phyloP scores from a whole-genome alignment of 1,140 invertebrate genomes.

The Sinonovacula constricta region DNA sequence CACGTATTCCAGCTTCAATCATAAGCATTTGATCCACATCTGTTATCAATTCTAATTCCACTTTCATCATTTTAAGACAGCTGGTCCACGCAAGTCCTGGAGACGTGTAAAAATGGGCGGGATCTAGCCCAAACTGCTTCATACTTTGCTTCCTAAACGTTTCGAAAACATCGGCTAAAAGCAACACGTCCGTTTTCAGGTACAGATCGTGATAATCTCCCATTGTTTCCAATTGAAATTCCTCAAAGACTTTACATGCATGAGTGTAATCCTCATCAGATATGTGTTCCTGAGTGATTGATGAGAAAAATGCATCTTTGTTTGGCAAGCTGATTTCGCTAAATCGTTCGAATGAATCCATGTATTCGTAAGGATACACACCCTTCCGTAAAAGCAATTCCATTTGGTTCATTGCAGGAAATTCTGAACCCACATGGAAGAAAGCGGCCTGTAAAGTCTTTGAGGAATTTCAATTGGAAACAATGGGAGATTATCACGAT shows the following conservation, averaged over 20 bases:
- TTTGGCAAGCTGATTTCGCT: slow-evolving; percentile 22
- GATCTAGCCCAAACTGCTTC: slow-evolving; percentile 61
- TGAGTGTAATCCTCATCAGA: slow-evolving; percentile 61
- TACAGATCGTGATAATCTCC: slow-evolving; percentile 79
- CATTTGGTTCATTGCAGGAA: not conserved
- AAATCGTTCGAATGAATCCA: slow-evolving; percentile 51
- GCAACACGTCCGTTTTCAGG: slow-evolving; percentile 55
- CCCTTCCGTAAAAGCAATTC: slow-evolving; percentile 62
- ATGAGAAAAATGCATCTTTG: slow-evolving; percentile 21
- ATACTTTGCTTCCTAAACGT: slow-evolving; percentile 71
- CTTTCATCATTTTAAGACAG: slow-evolving; percentile 59
- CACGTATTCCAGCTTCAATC: slow-evolving; percentile 66
- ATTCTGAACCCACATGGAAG: no score
- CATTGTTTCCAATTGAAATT: slow-evolving; percentile 72
- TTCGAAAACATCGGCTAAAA: slow-evolving; percentile 79
- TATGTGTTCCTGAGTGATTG: slow-evolving; percentile 31
- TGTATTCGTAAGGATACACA: slow-evolving; percentile 67
- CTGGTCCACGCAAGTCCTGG: slow-evolving; percentile 68
- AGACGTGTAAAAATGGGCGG: slow-evolving; percentile 63
- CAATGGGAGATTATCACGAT: slow-evolving; percentile 75
- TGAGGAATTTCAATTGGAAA: slow-evolving; percentile 70
- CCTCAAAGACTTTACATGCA: slow-evolving; percentile 63
- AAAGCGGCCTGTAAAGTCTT: no score
- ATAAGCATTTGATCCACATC: slow-evolving; percentile 65
- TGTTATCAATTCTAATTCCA: slow-evolving; percentile 59